Evolutionary conservation across 2,113 vertebrate genomes (phyloP), one percentile per base, ranked within the genome.

Genomic region (Pipra filicauda): DNA sequence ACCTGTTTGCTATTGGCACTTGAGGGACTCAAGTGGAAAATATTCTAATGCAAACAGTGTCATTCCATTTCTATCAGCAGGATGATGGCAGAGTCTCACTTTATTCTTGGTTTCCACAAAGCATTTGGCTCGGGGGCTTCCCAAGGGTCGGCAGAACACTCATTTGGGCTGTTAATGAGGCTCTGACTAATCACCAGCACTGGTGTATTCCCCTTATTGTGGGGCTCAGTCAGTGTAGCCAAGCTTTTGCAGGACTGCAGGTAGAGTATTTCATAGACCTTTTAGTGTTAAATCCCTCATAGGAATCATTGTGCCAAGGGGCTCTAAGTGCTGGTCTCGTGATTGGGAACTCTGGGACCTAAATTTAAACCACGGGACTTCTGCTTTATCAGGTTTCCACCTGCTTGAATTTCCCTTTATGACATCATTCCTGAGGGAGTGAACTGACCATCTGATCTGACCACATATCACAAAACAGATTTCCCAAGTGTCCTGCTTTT

Each of bases 401-500:
- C 93, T 86, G 85, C 82, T 95, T 97, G 93, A 93, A 93, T 93
- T 89, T 96, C 87, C 79, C 80, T 67, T 48, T 81, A n/a, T 89
- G 87, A 79, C 91, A 86, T 48, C 59, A 41, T 66, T 76, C 70
- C 67, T 14, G 41, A 85, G 65, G 57, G 77, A 66, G 52, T 44
- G 95, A 92, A 84, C 65, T 61, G 91, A 57, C 88, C 96, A 72
- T 73, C 86, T 24, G 61, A 52, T 84, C 85, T 52, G 94, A 62
- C 92, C 43, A 64, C 88, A 44, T 95, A 80, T 95, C 93, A 48
- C 84, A 89, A 95, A 94, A 71, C 65, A 89, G 74, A 95, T 90
- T 95, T 95, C 96, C 96, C 91, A 97, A 97, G 97, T 97, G 97
- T 97, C 97, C 95, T 98, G 96, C 92, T 94, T 96, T 83, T 85